Conservation (phyloP, 2,113 vertebrate species). For the Aphelocoma coerulescens region DNA sequence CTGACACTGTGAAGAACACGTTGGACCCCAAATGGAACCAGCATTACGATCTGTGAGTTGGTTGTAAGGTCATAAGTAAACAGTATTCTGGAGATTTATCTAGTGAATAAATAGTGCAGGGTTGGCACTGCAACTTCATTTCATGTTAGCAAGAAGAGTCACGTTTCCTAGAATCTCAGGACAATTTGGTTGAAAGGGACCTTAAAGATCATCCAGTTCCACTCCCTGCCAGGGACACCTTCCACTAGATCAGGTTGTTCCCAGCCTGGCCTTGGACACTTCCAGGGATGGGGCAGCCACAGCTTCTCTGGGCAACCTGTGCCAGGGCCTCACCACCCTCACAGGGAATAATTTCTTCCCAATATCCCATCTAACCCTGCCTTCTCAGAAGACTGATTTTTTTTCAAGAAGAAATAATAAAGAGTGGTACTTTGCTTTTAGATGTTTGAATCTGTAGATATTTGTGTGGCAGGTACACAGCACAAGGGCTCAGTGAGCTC, state of each 20-base stretch:
- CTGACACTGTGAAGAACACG: constrained; percentile 98
- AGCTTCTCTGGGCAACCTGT: not conserved
- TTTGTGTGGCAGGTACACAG: not conserved
- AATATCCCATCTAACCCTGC: not conserved
- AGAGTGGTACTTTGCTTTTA: not conserved
- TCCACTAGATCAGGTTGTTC: not conserved
- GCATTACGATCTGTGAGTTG: constrained; percentile 95
- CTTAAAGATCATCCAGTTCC: not conserved
- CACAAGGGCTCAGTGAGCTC: not conserved
- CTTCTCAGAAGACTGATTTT: not conserved
- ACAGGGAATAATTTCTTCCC: not conserved
- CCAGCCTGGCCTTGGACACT: not conserved
- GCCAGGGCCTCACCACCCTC: not conserved
- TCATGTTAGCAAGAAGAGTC: not conserved
- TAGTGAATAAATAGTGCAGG: not conserved
- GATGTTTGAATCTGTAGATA: not conserved
- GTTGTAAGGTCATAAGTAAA: not conserved
- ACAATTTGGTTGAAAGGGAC: not conserved
- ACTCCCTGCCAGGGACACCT: not conserved
- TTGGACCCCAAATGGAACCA: constrained; percentile 99
- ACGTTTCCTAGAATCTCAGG: not conserved
- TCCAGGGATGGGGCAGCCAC: not conserved
- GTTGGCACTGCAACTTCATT: not conserved
- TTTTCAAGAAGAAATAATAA: not conserved
- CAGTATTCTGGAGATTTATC: not conserved